These are phyloP conservation scores for Polietes domitor DNA, from an alignment of 2,888 invertebrate genomes.

Conservation along the genomic window DNA sequence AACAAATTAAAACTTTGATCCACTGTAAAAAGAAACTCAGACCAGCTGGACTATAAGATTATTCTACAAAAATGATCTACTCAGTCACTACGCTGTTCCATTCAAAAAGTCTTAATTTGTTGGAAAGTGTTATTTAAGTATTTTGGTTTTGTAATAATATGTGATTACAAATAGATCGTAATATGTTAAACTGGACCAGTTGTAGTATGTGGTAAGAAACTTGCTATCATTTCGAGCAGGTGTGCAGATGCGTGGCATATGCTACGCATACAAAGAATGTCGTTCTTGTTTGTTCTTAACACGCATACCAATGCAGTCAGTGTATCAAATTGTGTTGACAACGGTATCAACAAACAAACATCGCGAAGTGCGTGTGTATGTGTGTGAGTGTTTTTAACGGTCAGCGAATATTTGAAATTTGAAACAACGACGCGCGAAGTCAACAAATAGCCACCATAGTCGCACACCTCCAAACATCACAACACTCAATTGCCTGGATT, in stretches of 20 bases:
- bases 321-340: background rate
- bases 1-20: too few species aligned
- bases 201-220: too few species aligned
- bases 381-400: conserved; percentile 46
- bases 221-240: conserved; percentile 10
- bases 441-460: background rate
- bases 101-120: too few species aligned
- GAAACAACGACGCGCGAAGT: conserved; percentile 48
- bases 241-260: conserved; percentile 11
- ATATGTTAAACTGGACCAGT: too few species aligned
- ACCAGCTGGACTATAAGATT: too few species aligned
- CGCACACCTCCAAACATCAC: background rate
- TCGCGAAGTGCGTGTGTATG: background rate
- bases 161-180: too few species aligned
- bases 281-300: background rate
- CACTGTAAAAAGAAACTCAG: too few species aligned
- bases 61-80: too few species aligned
- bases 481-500: conserved; percentile 29
- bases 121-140: too few species aligned
- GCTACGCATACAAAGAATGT: background rate
- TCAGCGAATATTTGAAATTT: conserved; percentile 55
- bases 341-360: background rate
- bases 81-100: too few species aligned
- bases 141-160: too few species aligned
- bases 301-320: background rate